Evolutionary conservation across 2,113 vertebrate species (phyloP), one percentile per base, ranked within the genome.

Genomic region (Toxotes chatareus): DNA sequence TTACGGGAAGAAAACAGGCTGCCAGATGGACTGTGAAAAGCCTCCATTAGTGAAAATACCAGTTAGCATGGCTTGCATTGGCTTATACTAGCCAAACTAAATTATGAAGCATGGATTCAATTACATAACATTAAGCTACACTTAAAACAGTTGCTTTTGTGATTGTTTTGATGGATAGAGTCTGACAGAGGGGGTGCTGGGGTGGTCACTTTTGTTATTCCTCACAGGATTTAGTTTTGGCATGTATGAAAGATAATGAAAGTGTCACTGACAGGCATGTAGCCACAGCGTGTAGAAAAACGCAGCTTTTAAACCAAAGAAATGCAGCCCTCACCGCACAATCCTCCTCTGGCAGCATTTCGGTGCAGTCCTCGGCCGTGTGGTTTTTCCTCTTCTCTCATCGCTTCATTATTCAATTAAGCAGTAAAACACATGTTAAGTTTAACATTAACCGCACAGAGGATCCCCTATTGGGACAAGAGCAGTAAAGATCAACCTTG

Each of bases 391-490:
- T 86, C 32, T 23, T 79, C 90, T 89, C 88, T 93, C 91, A 83
- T 90, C 82, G 70, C 77, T 85, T 90, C 85, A 90, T 94, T 94
- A 94, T 92, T 92, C 85, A 93, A 94, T 94, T 91, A 93, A 84
- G 89, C 85, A 57, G 80, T 91, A 91, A 94, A 93, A 89, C 76
- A 84, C 83, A 86, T 86, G 87, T 82, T 88, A 67, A 80, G 80
- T 72, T 82, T 51, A 71, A 78, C 88, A 57, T 87, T 76, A 83
- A 92, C 91, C 85, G 73, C 88, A 75, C 31, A 0, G 53, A 57
- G 77, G 78, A 86, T 82, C 87, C 88, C 84, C 86, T 79, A 40
- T 63, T 73, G 82, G 79, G 80, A 46, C 9, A 4, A 36, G 65
- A 68, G 85, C 87, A 73, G 83, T 88, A 75, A 90, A 88, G 76